phyloP scores from a whole-genome alignment of 2,888 invertebrate genomes.

The Limnephilus lunatus region DNA sequence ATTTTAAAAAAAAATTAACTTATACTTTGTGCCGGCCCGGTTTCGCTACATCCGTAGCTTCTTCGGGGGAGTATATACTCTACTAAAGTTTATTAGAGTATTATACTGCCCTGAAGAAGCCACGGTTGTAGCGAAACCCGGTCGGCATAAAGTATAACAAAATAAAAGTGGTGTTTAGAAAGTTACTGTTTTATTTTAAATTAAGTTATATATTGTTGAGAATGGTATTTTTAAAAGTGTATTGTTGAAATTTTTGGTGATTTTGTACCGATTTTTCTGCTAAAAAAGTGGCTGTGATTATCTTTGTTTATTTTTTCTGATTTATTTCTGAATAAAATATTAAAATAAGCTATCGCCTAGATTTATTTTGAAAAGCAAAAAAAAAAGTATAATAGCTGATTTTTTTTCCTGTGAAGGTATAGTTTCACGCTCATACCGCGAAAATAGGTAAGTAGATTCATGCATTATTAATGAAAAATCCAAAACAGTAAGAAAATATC shows the following conservation, averaged over 20 bases:
- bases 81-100: too few relatives aligned
- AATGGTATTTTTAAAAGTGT: not conserved
- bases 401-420: not conserved
- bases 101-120: too few relatives aligned
- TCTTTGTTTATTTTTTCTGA: not conserved
- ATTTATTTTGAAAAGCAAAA: not conserved
- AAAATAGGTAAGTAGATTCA: not conserved
- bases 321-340: not conserved
- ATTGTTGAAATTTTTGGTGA: not conserved
- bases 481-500: not conserved
- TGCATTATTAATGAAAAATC: not conserved
- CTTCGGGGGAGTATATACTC: too few relatives aligned
- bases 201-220: too few relatives aligned
- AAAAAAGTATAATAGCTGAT: too few relatives aligned
- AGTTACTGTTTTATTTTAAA: too few relatives aligned
- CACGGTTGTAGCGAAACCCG: too few relatives aligned
- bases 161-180: too few relatives aligned
- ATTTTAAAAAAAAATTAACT: too few relatives aligned
- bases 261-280: not conserved
- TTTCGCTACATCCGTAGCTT: too few relatives aligned
- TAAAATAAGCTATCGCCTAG: not conserved
- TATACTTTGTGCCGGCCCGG: too few relatives aligned
- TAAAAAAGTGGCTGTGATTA: not conserved
- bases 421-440: not conserved
- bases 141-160: too few relatives aligned